A percentile compares a stretch with the other conserved stretches of the same genome.
phyloP scores from a whole-genome alignment of 2,888 invertebrate genomes.

The Portevinia maculata region DNA sequence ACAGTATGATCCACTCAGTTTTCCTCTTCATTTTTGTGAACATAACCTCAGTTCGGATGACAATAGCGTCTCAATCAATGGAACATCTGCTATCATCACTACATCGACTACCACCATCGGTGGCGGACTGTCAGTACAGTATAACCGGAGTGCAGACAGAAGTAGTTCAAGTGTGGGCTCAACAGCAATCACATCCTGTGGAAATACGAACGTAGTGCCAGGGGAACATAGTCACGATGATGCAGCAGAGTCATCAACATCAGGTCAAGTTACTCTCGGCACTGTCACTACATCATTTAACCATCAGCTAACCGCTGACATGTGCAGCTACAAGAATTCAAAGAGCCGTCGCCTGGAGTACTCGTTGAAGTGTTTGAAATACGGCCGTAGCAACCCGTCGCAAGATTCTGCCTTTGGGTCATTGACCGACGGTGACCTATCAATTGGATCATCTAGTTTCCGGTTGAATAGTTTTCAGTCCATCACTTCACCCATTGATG shows the following conservation, averaged over 20 bases:
- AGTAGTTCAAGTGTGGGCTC: slow-evolving; percentile 75
- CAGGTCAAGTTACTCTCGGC: slow-evolving; percentile 68
- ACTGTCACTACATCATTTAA: slow-evolving; percentile 77
- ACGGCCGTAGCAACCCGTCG: slow-evolving; percentile 83
- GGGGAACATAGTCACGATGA: slow-evolving; percentile 64
- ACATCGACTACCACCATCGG: slow-evolving; percentile 64
- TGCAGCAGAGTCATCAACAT: slow-evolving; percentile 59
- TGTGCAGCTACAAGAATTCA: slow-evolving; percentile 82
- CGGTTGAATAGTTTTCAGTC: slow-evolving; percentile 83
- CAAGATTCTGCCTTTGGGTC: slow-evolving; percentile 83
- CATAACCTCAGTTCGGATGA: slow-evolving; percentile 81
- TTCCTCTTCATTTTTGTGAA: slow-evolving; percentile 82
- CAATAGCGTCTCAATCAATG: slow-evolving; percentile 78
- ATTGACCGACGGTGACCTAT: slow-evolving; percentile 82
- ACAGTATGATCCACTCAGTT: slow-evolving; percentile 80
- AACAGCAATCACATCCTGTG: slow-evolving; percentile 65
- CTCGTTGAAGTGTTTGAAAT: slow-evolving; percentile 82
- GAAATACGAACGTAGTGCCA: slow-evolving; percentile 21
- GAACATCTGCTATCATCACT: slow-evolving; percentile 72
- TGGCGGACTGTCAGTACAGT: slow-evolving; percentile 45
- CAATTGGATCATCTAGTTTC: slow-evolving; percentile 82
- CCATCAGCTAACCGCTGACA: slow-evolving; percentile 82
- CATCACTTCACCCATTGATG: slow-evolving; percentile 82
- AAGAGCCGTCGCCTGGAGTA: slow-evolving; percentile 83
- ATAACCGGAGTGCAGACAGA: slow-evolving; percentile 61